Base-by-base conservation (phyloP, 1,140 invertebrate genomes). In the Lasioglossum baleicum region DNA sequence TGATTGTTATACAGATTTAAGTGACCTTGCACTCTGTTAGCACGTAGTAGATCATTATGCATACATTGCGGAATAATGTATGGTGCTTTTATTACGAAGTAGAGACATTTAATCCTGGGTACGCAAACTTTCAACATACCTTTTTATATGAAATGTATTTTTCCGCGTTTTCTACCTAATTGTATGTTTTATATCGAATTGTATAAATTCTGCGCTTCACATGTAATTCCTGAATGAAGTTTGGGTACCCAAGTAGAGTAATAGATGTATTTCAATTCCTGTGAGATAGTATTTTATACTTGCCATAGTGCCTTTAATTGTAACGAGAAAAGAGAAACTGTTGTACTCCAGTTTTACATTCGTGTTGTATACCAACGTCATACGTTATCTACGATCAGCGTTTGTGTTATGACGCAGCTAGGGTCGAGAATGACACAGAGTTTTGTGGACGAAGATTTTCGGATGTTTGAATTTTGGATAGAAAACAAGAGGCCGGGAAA, bases 251-350 rank as follows among this genome's bases (percentile, higher is more conserved):
- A 63, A 15, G 31, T 56, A 64, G 22, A n/a, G 61, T 63, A 68
- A 20, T 78, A 44, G 11, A 69, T 10, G 68, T 75, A 79, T 85
- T 82, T 85, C 58, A 72, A 82, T 20, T 35, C 48, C 20, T 26
- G 5, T 75, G 31, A 80, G 7, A 22, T 84, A 85, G 65, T 51
- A 60, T 51, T 82, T 85, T 71, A 42, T 80, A 82, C 60, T 75
- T 69, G 68, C 69, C 83, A 82, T 64, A 81, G 84, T 86, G 84
- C 84, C 84, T 86, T 86, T 48, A 7, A 76, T 76, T 58, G 63
- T 69, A 63, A 76, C 15, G 56, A 56, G 26, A 8, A 78, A 70
- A 65, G 40, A 48, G 51, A 82, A 71, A 26, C 60, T 51, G 51
- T 53, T 65, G 72, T 74, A 78, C 44, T 66, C 53, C 42, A 80